Evolutionary conservation across 2,888 invertebrate genomes (phyloP).

Genomic region (Scotopteryx bipunctaria): DNA sequence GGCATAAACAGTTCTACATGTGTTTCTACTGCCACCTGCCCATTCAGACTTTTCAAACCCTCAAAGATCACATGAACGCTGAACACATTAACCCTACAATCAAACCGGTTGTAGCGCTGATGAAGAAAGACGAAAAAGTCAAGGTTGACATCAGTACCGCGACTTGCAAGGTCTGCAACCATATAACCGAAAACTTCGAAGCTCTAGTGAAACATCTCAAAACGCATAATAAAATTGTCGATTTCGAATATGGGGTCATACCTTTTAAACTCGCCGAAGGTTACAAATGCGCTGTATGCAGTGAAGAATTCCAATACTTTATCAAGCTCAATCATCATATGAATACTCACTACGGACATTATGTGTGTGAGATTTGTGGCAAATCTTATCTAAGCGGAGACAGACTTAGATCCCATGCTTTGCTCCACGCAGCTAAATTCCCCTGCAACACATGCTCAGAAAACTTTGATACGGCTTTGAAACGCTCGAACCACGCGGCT

Average conservation of each 20-base stretch:
- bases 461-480: slow-evolving; percentile 3
- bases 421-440: slow-evolving; percentile 3
- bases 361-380: slow-evolving; percentile 17
- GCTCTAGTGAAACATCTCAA: slow-evolving; percentile 13
- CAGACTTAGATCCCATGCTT: slow-evolving; percentile 10
- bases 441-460: slow-evolving; percentile 11
- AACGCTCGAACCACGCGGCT: not conserved
- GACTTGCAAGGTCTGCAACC: slow-evolving; percentile 14
- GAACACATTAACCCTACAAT: slow-evolving; percentile 12
- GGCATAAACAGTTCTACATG: slow-evolving; percentile 32
- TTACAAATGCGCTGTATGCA: slow-evolving; percentile 21
- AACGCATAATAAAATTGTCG: not conserved
- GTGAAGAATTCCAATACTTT: slow-evolving; percentile 16
- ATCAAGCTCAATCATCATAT: slow-evolving; percentile 25
- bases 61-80: slow-evolving; percentile 8
- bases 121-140: slow-evolving; percentile 19
- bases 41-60: slow-evolving; percentile 9
- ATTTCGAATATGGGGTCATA: slow-evolving; percentile 3
- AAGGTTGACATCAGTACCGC: slow-evolving; percentile 13
- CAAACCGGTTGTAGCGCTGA: slow-evolving; percentile 5
- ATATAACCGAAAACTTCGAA: slow-evolving; percentile 4
- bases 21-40: slow-evolving; percentile 31
- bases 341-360: slow-evolving; percentile 24
- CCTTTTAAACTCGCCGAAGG: slow-evolving; percentile 7
- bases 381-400: slow-evolving; percentile 15